These are phyloP conservation scores for Ridgeia piscesae DNA, from an alignment of 1,140 invertebrate species.

Conservation along the genomic window DNA sequence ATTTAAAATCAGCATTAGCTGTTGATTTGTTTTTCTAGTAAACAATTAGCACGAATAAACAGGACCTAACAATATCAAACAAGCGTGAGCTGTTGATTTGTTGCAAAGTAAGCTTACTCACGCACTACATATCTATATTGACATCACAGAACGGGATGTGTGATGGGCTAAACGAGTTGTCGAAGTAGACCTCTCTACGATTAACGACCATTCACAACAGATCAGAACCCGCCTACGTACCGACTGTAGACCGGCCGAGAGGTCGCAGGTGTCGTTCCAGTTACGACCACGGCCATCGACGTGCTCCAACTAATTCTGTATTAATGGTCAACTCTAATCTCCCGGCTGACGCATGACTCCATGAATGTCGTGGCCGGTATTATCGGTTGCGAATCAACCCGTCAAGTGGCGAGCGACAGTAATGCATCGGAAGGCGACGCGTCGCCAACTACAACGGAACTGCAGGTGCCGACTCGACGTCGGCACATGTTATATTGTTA, in stretches of 20 bases:
- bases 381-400: neutral
- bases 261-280: neutral
- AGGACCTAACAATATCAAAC: too few relatives aligned
- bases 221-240: neutral
- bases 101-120: too few relatives aligned
- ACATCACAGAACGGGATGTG: too few relatives aligned
- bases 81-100: too few relatives aligned
- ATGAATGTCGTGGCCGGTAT: neutral
- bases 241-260: neutral
- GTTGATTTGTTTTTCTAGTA: too few relatives aligned
- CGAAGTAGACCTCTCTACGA: too few relatives aligned
- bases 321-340: neutral
- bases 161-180: too few relatives aligned
- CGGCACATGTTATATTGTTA: neutral
- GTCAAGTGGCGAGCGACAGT: neutral
- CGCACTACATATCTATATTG: too few relatives aligned
- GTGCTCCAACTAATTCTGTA: neutral
- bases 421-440: too few relatives aligned
- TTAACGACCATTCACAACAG: neutral
- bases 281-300: neutral
- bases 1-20: too few relatives aligned
- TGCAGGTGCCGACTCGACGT: neutral
- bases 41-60: too few relatives aligned
- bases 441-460: neutral
- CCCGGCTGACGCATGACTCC: neutral